Conservation (phyloP, 1,140 invertebrate genomes). For the Ooceraea biroi region DNA sequence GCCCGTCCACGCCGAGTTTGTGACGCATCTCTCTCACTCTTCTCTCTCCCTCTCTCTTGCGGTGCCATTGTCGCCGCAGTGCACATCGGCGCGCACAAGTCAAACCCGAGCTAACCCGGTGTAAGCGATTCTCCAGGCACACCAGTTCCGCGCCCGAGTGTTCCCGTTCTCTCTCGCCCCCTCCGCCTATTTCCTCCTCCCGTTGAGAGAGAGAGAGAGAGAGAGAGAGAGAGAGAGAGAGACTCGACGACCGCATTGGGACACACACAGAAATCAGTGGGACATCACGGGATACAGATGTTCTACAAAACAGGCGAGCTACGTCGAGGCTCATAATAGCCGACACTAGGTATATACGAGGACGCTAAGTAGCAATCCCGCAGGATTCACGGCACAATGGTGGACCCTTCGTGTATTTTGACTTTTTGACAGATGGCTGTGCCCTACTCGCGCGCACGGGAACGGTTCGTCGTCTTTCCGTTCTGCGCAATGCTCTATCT, state of each 20-base stretch:
- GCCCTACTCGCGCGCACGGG: conserved; percentile 29
- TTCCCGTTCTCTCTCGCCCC: conserved; percentile 12
- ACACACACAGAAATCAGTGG: conserved; percentile 72
- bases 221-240: too few species aligned
- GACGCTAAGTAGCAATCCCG: conserved; percentile 83
- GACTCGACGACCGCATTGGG: conserved; percentile 34
- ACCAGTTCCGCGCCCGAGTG: conserved; percentile 41
- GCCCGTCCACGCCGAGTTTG: conserved; percentile 18
- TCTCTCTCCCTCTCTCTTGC: too few species aligned
- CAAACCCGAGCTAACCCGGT: conserved; percentile 44
- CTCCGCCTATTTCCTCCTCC: background rate
- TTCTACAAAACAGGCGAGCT: conserved; percentile 80
- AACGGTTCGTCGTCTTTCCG: conserved; percentile 36
- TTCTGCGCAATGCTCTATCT: conserved; percentile 10
- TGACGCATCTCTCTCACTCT: conserved; percentile 24
- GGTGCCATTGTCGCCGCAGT: conserved; percentile 37
- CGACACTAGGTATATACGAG: conserved; percentile 74
- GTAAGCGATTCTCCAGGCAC: conserved; percentile 28
- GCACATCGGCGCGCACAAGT: conserved; percentile 54
- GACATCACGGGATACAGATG: conserved; percentile 80
- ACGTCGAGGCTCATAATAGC: conserved; percentile 73
- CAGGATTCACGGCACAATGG: conserved; percentile 80
- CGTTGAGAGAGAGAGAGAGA: too few species aligned
- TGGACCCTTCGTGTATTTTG: conserved; percentile 83
- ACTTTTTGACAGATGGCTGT: conserved; percentile 84